Conservation (phyloP, 2,888 invertebrate genomes). For the Dioctria linearis region DNA sequence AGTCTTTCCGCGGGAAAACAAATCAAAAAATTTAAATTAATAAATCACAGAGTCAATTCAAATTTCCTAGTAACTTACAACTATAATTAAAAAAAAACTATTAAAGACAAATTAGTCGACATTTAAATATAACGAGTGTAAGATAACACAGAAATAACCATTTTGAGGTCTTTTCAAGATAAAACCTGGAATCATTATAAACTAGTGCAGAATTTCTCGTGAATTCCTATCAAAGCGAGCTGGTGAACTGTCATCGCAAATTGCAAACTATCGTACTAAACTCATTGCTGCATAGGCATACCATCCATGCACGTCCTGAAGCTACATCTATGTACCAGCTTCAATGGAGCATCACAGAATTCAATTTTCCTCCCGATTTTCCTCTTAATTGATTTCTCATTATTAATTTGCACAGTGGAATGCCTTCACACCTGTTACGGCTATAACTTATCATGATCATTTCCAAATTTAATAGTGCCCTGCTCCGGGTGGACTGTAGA, state of each 20-base stretch:
- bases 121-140: too few species aligned
- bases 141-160: too few species aligned
- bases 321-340: background rate
- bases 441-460: slow-evolving; percentile 57
- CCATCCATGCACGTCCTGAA: background rate
- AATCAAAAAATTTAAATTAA: too few species aligned
- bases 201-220: too few species aligned
- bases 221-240: background rate
- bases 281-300: background rate
- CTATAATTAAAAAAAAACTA: too few species aligned
- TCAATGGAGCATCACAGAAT: slow-evolving; percentile 36
- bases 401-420: slow-evolving; percentile 57
- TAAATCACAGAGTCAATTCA: too few species aligned
- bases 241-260: background rate
- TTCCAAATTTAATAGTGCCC: slow-evolving; percentile 48
- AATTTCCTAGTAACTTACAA: too few species aligned
- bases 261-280: background rate
- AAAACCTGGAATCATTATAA: too few species aligned
- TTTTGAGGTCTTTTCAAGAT: too few species aligned
- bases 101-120: too few species aligned
- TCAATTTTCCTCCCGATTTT: slow-evolving; percentile 57
- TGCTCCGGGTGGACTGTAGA: background rate
- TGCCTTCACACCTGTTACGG: slow-evolving; percentile 57
- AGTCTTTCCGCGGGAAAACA: too few species aligned
- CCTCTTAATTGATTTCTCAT: slow-evolving; percentile 58